Conservation (phyloP, 2,113 vertebrate genomes). For the Sigmodon hispidus region DNA sequence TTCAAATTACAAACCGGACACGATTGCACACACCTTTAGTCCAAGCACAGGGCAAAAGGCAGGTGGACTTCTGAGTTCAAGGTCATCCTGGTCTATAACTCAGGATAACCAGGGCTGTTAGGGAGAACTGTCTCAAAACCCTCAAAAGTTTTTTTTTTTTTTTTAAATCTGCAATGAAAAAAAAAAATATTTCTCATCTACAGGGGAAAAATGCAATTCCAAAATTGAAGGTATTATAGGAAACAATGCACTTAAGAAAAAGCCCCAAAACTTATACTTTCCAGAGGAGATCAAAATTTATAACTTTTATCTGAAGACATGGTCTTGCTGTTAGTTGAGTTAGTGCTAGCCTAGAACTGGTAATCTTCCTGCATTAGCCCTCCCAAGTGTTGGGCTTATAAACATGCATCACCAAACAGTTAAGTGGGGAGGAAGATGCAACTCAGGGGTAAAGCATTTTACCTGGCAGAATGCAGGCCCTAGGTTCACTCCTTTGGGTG, state of each 20-base stretch:
- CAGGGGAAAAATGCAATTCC: neutral
- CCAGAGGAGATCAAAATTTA: neutral
- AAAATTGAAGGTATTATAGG: neutral
- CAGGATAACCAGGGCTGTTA: neutral
- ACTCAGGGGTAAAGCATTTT: neutral
- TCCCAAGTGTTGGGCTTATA: neutral
- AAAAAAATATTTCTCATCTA: slow-evolving; percentile 11
- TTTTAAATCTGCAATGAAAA: neutral
- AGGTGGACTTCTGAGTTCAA: neutral
- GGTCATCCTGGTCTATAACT: neutral
- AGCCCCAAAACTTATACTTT: neutral
- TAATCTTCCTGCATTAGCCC: too few relatives aligned
- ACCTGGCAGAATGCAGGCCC: neutral
- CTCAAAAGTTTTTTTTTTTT: too few relatives aligned
- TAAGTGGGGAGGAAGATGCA: neutral
- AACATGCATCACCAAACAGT: neutral
- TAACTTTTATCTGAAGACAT: neutral
- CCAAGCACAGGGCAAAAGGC: neutral
- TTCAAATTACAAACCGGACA: neutral
- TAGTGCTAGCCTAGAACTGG: neutral
- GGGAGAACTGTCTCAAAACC: neutral
- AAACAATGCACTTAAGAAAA: slow-evolving; percentile 15
- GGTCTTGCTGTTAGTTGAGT: neutral
- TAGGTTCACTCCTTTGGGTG: neutral
- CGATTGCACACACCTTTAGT: neutral